Evolutionary conservation across 2,113 vertebrate species (phyloP).

Genomic region (Silurus glanis): DNA sequence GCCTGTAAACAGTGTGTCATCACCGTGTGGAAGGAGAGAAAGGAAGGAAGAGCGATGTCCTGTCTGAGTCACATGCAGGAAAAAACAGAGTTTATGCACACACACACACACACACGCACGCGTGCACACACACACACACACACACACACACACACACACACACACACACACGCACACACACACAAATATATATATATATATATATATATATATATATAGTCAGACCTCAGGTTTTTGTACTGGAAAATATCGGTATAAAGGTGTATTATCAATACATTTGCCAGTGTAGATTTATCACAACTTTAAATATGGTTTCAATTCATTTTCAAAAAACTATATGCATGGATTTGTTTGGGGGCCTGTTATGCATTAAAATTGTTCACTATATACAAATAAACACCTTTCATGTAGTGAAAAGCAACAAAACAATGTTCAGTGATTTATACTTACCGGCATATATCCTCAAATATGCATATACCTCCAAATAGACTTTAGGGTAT

Average conservation of each 20-base stretch:
- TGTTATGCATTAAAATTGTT: not conserved
- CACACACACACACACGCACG: not conserved
- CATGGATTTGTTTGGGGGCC: not conserved
- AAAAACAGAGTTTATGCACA: conserved; percentile 40
- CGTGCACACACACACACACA: no score
- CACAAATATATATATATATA: conserved; percentile 17
- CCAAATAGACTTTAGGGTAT: conserved; percentile 24
- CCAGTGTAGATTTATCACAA: not conserved
- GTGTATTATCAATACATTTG: not conserved
- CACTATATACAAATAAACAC: not conserved
- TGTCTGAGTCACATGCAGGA: conserved; percentile 55
- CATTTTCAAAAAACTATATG: not conserved
- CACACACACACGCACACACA: no score
- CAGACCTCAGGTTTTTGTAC: conserved; percentile 54
- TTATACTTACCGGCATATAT: conserved; percentile 10
- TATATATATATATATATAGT: conserved; percentile 48
- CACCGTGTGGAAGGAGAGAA: conserved; percentile 60
- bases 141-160: conserved; percentile 28
- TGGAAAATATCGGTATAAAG: not conserved
- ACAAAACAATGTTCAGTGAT: not conserved
- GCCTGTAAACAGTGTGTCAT: conserved; percentile 76
- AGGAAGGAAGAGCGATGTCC: conserved; percentile 61
- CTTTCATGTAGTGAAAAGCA: not conserved
- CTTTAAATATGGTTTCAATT: not conserved
- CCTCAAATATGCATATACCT: conserved; percentile 16